Base-by-base conservation (phyloP, 2,888 invertebrate species). In the Lymantria dispar region DNA sequence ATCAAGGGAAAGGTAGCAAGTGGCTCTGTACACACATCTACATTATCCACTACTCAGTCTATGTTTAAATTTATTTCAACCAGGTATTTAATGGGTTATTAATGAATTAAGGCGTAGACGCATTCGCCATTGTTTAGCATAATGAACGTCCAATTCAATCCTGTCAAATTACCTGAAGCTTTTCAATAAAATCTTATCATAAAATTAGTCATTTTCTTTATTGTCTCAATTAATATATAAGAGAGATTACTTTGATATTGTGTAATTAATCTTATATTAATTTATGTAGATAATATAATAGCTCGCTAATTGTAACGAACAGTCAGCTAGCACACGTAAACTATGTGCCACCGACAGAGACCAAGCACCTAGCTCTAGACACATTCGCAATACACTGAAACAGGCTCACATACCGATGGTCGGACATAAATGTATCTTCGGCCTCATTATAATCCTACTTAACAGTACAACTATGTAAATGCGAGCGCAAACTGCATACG, bases 351-450 rank as follows among this genome's bases (percentile, higher is more conserved):
- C 11, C 33, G 22, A 33, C 8, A 14, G 43, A 33, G 37, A 50
- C 45, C 52, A 48, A 49, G 36, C 44, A 45, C 51, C 56, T 56
- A 54, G 56, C 43, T 51, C 50, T 52, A 55, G 48, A 61, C 52
- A 60, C 58, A 59, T 10, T 65, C 60, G 69, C 70, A 68, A 62
- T 60, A 67, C 85, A 86, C 85, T 86, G 87, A 86, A 87, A 87
- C 87, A 87, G 87, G 85, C 85, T 80, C 83, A 79, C 48, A 43
- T 55, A 48, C 50, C 47, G 56, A 49, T 60, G 57, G 52, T 62
- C 47, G 47, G 53, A 48, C 13, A 12, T 47, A 33, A 10, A 8
- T 31, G 38, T 52, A 53, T 50, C 39, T 51, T 59, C 57, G 64
- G 62, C 64, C 62, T 64, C 54, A 48, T 57, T 47, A 56, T 45